Evolutionary conservation across 2,888 invertebrate species (phyloP).

Genomic region (Synergus itoensis): DNA sequence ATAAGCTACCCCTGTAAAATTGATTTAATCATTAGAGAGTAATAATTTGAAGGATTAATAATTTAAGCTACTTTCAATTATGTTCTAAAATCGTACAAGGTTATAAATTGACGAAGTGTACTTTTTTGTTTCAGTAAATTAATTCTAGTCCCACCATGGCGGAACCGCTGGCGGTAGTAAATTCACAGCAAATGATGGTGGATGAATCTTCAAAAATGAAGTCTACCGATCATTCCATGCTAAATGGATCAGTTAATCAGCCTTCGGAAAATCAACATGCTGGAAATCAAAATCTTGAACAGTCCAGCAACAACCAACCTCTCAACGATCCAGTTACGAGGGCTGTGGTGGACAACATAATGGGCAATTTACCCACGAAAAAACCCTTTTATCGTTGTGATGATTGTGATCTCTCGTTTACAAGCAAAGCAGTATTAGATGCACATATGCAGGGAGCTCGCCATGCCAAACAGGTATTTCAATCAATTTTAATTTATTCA

Average conservation of each 20-base stretch:
- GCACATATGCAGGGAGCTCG: constrained; percentile 77
- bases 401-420: constrained; percentile 78
- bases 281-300: constrained; percentile 14
- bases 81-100: not conserved
- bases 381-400: constrained; percentile 77
- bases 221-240: constrained; percentile 2
- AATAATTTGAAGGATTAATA: not conserved
- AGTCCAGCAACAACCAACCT: constrained; percentile 53
- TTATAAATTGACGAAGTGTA: not conserved
- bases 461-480: constrained; percentile 73
- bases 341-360: constrained; percentile 78
- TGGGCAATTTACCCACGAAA: constrained; percentile 78
- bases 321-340: constrained; percentile 77
- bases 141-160: not conserved
- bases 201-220: constrained; percentile 27
- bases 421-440: constrained; percentile 78
- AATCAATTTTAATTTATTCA: not conserved
- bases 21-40: not conserved
- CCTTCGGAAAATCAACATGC: constrained; percentile 7
- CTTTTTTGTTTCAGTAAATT: constrained; percentile 15
- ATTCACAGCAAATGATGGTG: constrained; percentile 10
- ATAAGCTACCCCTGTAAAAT: too few species aligned
- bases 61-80: not conserved
- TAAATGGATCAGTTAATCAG: constrained; percentile 19
- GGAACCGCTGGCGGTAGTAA: not conserved